phyloP scores from a whole-genome alignment of 1,140 invertebrate species.

The Drosophila ironensis region DNA sequence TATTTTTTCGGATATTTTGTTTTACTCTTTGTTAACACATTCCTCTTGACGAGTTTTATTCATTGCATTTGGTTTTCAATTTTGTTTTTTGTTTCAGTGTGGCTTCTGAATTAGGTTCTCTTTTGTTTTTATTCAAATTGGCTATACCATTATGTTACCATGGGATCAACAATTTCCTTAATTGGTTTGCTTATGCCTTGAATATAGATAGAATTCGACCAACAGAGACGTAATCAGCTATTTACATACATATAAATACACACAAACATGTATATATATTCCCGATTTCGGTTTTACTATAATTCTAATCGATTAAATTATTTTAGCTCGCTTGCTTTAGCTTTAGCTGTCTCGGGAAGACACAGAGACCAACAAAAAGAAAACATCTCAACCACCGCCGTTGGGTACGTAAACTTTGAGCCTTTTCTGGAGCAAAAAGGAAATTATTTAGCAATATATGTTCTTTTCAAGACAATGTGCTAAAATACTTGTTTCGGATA shows the following conservation, averaged over 20 bases:
- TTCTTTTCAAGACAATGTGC: constrained; percentile 40
- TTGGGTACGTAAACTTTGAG: constrained; percentile 14
- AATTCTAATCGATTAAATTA: constrained; percentile 7
- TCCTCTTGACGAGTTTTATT: constrained; percentile 79
- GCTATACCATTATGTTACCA: constrained; percentile 28
- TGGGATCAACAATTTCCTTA: constrained; percentile 40
- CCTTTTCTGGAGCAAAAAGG: constrained; percentile 33
- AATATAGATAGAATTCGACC: constrained; percentile 46
- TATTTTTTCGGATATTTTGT: constrained; percentile 43
- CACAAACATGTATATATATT: constrained; percentile 23
- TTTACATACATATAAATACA: constrained; percentile 68
- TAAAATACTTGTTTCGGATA: constrained; percentile 64
- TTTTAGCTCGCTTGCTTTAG: no score
- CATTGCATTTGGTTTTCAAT: constrained; percentile 70
- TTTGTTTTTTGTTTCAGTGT: constrained; percentile 21
- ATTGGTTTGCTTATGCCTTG: constrained; percentile 37
- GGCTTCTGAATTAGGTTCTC: constrained; percentile 16
- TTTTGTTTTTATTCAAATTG: constrained; percentile 15
- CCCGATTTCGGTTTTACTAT: constrained; percentile 1
- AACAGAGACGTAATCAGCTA: constrained; percentile 63
- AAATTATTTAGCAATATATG: constrained; percentile 26
- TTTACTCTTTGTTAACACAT: constrained; percentile 75
- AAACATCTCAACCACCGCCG: constrained; percentile 10
- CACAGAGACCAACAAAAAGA: constrained; percentile 21
- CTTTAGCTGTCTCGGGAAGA: neutral